Evolutionary conservation across 1,140 invertebrate genomes (phyloP).

Genomic region (Pissodes strobi): DNA sequence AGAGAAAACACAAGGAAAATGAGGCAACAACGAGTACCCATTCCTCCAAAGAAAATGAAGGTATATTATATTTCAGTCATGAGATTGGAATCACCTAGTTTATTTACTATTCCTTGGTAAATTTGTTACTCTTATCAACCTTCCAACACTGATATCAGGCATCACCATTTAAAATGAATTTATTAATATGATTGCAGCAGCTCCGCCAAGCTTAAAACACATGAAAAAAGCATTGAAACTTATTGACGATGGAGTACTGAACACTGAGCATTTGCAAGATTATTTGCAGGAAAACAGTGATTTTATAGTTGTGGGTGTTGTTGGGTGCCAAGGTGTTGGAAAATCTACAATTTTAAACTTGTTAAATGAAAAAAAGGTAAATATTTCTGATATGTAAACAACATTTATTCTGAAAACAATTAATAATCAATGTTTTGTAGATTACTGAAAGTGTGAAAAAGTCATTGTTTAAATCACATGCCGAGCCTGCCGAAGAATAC

Average conservation of each 20-base stretch:
- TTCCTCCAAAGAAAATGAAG: slow-evolving; percentile 28
- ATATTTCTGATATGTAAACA: too few relatives aligned
- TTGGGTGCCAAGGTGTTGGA: slow-evolving; percentile 78
- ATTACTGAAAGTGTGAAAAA: slow-evolving; percentile 53
- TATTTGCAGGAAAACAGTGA: slow-evolving; percentile 79
- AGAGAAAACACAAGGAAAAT: slow-evolving; percentile 41
- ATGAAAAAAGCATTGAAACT: slow-evolving; percentile 68
- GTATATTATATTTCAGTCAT: slow-evolving; percentile 1
- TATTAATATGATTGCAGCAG: slow-evolving; percentile 10
- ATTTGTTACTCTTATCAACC: not conserved
- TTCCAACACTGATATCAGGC: not conserved
- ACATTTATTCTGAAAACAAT: too few relatives aligned
- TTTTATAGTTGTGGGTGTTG: slow-evolving; percentile 80
- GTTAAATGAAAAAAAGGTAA: slow-evolving; percentile 63
- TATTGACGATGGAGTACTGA: slow-evolving; percentile 66
- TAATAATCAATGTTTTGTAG: too few relatives aligned
- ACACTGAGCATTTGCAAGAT: slow-evolving; percentile 66
- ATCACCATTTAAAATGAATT: not conserved
- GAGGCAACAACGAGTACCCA: slow-evolving; percentile 25
- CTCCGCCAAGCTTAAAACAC: slow-evolving; percentile 50
- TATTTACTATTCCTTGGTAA: too few relatives aligned
- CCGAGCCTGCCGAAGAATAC: slow-evolving; percentile 19
- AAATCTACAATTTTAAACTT: slow-evolving; percentile 87
- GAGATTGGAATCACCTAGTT: too few relatives aligned
- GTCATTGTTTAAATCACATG: slow-evolving; percentile 38